These are phyloP conservation scores for Laspeyria flexula DNA, from an alignment of 2,888 invertebrate species.

Conservation along the genomic window DNA sequence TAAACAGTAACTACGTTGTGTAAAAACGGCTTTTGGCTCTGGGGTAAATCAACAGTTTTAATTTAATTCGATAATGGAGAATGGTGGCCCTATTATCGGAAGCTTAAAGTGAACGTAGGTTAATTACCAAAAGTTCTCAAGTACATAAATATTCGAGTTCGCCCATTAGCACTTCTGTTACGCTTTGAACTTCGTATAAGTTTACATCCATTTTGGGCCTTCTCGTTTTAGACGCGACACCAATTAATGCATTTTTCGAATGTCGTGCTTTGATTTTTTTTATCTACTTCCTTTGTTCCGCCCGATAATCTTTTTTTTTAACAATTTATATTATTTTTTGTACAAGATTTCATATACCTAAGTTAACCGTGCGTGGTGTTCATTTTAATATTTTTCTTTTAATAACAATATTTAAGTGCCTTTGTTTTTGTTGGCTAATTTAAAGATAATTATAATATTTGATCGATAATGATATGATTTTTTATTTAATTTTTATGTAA, in stretches of 20 bases:
- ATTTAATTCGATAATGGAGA: conserved; percentile 16
- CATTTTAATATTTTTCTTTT: no score
- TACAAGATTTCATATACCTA: no score
- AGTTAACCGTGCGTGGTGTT: no score
- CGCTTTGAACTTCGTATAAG: conserved; percentile 68
- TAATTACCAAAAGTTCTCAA: conserved; percentile 55
- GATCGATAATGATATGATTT: no score
- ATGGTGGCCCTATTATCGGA: conserved; percentile 24
- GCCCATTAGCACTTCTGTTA: conserved; percentile 68
- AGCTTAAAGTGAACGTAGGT: conserved; percentile 41
- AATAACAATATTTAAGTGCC: no score
- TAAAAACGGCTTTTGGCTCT: conserved; percentile 23
- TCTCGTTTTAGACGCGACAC: conserved; percentile 64
- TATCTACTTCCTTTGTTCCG: conserved; percentile 51
- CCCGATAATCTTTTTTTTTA: conserved; percentile 11
- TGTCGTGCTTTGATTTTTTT: conserved; percentile 44
- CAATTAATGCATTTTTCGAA: conserved; percentile 76
- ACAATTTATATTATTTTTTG: no score
- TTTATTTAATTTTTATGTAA: no score
- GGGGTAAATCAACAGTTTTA: conserved; percentile 21
- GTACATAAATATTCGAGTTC: conserved; percentile 58
- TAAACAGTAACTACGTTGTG: conserved; percentile 20
- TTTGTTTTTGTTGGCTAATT: no score
- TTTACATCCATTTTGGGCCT: conserved; percentile 64
- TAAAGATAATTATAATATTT: no score